These are phyloP conservation scores for Catocala nupta DNA, from an alignment of 2,888 invertebrate species.

Conservation along the genomic window DNA sequence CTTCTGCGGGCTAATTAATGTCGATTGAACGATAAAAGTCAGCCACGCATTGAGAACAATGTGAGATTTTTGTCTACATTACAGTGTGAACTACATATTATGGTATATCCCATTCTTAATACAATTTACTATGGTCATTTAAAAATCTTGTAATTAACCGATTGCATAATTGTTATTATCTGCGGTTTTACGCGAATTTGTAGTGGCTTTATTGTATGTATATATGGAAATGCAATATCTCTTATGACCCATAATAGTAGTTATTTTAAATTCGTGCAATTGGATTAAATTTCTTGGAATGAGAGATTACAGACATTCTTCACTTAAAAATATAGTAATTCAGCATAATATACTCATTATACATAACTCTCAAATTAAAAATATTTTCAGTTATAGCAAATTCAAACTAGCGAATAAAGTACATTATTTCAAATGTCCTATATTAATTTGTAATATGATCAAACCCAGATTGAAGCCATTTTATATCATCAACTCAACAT, in stretches of 20 bases:
- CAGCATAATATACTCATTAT: too few relatives aligned
- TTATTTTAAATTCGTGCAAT: too few relatives aligned
- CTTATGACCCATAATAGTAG: neutral
- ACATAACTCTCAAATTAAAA: too few relatives aligned
- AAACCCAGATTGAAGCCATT: too few relatives aligned
- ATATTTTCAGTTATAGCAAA: too few relatives aligned
- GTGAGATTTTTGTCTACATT: slow-evolving; percentile 27
- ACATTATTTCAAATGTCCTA: too few relatives aligned
- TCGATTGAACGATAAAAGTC: slow-evolving; percentile 53
- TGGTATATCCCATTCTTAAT: slow-evolving; percentile 22
- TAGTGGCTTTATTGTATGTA: neutral
- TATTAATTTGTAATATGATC: too few relatives aligned
- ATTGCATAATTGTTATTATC: slow-evolving; percentile 6
- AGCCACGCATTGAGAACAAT: slow-evolving; percentile 44
- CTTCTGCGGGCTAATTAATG: slow-evolving; percentile 59
- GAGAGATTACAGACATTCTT: too few relatives aligned
- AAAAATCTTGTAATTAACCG: neutral
- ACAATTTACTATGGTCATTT: slow-evolving; percentile 8
- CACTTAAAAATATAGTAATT: too few relatives aligned
- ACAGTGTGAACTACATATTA: slow-evolving; percentile 25
- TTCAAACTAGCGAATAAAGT: too few relatives aligned
- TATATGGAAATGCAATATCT: neutral
- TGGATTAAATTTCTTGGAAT: too few relatives aligned
- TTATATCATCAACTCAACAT: too few relatives aligned
- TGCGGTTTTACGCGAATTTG: neutral